Base-by-base conservation (phyloP, 2,888 invertebrate genomes). In the Agonopterix subpropinquella region DNA sequence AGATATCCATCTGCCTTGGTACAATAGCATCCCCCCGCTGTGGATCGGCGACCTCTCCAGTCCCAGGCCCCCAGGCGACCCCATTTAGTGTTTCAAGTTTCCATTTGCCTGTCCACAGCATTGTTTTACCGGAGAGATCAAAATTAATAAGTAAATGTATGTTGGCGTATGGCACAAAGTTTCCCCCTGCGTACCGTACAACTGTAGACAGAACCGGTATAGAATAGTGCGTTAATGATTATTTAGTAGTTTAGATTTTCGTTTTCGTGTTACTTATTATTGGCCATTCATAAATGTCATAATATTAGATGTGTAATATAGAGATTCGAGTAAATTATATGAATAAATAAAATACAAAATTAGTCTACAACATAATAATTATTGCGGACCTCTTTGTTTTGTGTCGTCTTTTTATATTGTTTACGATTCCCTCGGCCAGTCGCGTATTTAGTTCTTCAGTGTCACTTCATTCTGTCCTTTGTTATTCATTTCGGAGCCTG, bases 281-380 rank as follows among this genome's bases (percentile, higher is more conserved):
- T 73, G 75, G 76, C 77, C 77, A 75, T 78, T 79, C 66, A 74
- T 79, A 74, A 73, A 77, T 80, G 80, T 82, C 81, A 81, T 81
- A 79, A 81, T 81, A 80, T 73, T 81, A 80, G 75, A 75, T 80
- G 73, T 83, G 77, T 83, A 79, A 75, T 77, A 83, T 80, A 83
- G 78, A 71, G 68, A 74, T 77, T 81, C 68, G 70, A 78, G 70
- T 76, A 70, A 76, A 73, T 64, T 56, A 47, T 47, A 36, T 62
- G 70, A 66, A 71, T 64, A 67, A 62, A 62, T 64, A 66, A 64
- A 65, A 66, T 48, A 65, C 28, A 28, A 71, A 72, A 64, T 67
- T 61, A 63, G 66, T 69, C 65, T 65, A 64, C 28, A 28, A 28
- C 57, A 60, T 58, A 65, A 56, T 57, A 53, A 61, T 62, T 59